Conservation (phyloP, 1,140 invertebrate species). For the Diprion similis region DNA sequence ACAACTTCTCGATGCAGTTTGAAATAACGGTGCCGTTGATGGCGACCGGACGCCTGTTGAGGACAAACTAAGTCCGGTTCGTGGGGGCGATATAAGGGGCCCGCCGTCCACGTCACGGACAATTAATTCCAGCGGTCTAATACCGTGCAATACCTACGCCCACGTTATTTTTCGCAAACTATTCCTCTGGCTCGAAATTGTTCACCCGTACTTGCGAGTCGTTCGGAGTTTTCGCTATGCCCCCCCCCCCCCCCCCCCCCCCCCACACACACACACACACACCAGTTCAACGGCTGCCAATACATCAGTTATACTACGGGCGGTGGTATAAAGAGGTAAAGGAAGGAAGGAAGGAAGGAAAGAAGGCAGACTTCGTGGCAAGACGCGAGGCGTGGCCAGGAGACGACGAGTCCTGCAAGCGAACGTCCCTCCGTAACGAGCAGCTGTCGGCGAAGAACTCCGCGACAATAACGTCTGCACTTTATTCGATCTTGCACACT, state of each 20-base stretch:
- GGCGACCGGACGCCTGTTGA: no score
- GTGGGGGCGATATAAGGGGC: no score
- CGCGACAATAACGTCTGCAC: constrained; percentile 53
- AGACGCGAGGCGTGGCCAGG: constrained; percentile 22
- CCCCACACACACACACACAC: not conserved
- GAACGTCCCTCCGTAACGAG: constrained; percentile 35
- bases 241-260: no score
- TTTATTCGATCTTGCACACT: constrained; percentile 40
- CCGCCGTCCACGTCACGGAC: no score
- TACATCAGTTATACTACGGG: constrained; percentile 29
- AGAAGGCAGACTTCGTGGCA: constrained; percentile 16
- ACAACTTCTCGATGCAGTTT: not conserved
- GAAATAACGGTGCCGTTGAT: not conserved
- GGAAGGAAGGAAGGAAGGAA: no score
- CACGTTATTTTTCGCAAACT: no score
- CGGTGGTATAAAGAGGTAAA: not conserved
- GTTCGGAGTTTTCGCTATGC: constrained; percentile 1
- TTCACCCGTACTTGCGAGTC: not conserved
- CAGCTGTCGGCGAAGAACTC: constrained; percentile 46
- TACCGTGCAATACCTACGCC: no score
- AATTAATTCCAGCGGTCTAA: no score
- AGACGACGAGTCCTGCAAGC: not conserved
- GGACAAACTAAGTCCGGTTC: no score
- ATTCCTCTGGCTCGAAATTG: no score
- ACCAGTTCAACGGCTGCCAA: constrained; percentile 12